These are phyloP conservation scores for Epirrita christyi DNA, from an alignment of 2,888 invertebrate genomes.

Conservation along the genomic window DNA sequence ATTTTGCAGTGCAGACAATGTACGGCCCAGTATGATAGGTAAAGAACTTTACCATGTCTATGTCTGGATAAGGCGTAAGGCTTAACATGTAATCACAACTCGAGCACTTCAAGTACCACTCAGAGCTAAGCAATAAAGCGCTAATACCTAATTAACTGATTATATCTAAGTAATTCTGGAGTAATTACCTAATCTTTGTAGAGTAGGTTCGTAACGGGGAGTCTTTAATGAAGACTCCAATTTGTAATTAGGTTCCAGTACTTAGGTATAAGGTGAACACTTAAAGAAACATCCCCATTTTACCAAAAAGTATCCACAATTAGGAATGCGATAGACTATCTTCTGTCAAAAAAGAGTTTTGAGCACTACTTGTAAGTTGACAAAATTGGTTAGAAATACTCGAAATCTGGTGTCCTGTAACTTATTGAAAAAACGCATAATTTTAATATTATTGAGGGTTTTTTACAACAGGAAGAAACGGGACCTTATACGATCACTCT, in stretches of 20 bases:
- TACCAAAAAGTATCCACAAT: no score
- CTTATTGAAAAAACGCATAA: no score
- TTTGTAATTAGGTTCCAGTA: background rate
- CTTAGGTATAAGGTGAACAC: background rate
- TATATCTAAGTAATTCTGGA: constrained; percentile 29
- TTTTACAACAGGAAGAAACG: no score
- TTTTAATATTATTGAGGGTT: no score
- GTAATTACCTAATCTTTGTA: background rate
- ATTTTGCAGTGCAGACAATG: no score
- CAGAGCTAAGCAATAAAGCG: constrained; percentile 26
- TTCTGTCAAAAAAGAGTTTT: no score
- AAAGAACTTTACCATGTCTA: constrained; percentile 13
- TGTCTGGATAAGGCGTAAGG: constrained; percentile 5
- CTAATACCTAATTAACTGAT: constrained; percentile 39
- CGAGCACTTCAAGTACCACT: constrained; percentile 19
- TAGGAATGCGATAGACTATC: no score
- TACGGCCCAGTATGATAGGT: background rate
- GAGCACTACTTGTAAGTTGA: no score
- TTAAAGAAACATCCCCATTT: background rate
- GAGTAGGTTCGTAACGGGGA: background rate
- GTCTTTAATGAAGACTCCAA: background rate
- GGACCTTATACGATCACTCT: no score
- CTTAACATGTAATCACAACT: constrained; percentile 19
- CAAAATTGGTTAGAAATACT: no score
- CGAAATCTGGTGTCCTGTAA: no score